Percentiles rank a stretch among this genome's conserved stretches.
phyloP scores from a whole-genome alignment of 2,113 vertebrate species.

The Mionectes macconnelli region DNA sequence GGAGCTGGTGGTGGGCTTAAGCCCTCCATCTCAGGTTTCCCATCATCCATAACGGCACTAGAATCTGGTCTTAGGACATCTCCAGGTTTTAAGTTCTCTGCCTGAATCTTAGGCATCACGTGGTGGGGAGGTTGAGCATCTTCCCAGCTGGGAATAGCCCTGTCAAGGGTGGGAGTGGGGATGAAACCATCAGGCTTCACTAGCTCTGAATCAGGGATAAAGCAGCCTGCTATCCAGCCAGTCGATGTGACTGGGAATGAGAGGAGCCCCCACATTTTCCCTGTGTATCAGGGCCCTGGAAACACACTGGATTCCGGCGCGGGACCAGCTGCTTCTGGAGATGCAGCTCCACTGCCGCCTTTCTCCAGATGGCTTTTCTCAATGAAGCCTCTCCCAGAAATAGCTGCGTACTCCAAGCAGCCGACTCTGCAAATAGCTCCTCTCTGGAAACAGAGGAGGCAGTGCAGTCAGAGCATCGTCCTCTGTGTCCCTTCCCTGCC shows the following conservation, averaged over 20 bases:
- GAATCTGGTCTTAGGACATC: background rate
- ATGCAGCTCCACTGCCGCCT: rapidly evolving
- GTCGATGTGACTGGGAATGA: background rate
- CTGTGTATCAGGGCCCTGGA: background rate
- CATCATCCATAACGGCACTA: rapidly evolving
- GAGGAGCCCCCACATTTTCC: background rate
- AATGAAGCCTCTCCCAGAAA: background rate
- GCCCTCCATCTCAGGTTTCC: background rate
- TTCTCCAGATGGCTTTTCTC: constrained; percentile 11
- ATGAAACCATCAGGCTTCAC: background rate
- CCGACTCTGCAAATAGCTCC: background rate
- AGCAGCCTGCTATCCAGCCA: background rate
- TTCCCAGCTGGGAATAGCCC: background rate
- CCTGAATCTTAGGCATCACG: background rate
- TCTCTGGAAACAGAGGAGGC: background rate
- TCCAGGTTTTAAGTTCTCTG: background rate
- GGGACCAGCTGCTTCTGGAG: background rate
- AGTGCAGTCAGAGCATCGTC: background rate
- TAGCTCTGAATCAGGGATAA: background rate
- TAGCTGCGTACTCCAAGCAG: background rate
- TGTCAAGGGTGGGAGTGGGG: background rate
- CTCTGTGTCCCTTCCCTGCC: background rate
- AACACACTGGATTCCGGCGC: rapidly evolving
- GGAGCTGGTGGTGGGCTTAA: background rate
- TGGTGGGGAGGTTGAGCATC: background rate